Evolutionary conservation across 1,140 invertebrate genomes (phyloP).

Genomic region (Drosophila kurseongensis): DNA sequence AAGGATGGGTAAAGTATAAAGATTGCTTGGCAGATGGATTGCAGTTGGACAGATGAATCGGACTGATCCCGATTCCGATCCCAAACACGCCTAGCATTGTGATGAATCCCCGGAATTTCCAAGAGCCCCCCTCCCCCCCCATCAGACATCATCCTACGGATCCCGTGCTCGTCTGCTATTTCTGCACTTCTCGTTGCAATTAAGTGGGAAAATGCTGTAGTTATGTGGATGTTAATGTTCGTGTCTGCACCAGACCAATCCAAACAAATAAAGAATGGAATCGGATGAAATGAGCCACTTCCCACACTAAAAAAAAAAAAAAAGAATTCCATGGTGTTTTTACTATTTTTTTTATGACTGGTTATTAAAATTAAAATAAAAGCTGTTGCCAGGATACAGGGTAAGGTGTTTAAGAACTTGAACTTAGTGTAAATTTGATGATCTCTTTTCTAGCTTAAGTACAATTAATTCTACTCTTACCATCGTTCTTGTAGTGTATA

Average conservation of each 20-base stretch:
- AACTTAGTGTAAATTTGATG: no score
- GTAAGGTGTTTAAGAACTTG: no score
- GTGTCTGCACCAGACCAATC: constrained; percentile 40
- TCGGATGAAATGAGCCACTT: constrained; percentile 32
- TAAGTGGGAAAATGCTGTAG: constrained; percentile 36
- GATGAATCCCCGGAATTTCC: constrained; percentile 12
- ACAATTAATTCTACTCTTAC: no score
- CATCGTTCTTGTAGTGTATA: not conserved
- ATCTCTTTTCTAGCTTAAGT: no score
- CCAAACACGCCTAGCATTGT: not conserved
- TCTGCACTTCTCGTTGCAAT: constrained; percentile 41
- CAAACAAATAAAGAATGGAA: constrained; percentile 33
- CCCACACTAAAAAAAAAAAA: constrained; percentile 4
- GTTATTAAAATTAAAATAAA: no score
- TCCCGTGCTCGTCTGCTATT: constrained; percentile 24
- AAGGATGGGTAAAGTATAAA: not conserved
- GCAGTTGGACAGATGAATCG: constrained; percentile 11
- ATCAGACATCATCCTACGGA: not conserved
- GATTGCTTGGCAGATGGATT: constrained; percentile 5
- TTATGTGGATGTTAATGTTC: constrained; percentile 38
- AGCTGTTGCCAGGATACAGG: no score
- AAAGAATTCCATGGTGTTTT: no score
- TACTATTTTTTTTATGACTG: no score
- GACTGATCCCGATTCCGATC: constrained; percentile 8
- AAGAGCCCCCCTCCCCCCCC: no score